Conservation (phyloP, 2,888 invertebrate species). For the Digitonthophagus gazella region DNA sequence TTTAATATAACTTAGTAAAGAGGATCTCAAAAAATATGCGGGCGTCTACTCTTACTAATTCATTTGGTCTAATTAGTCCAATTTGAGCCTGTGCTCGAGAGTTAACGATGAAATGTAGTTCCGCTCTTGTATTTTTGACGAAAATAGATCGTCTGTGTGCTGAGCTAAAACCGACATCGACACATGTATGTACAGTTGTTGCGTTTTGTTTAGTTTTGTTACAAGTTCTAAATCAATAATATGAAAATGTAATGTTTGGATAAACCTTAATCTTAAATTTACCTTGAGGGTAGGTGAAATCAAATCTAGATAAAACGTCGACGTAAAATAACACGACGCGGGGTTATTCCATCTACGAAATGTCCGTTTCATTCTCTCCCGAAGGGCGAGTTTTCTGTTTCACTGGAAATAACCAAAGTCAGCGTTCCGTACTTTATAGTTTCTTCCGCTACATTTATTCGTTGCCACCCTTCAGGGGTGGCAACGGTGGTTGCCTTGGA, state of each 20-base stretch:
- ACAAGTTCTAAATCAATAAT: no score
- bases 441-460: constrained; percentile 41
- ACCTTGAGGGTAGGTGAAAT: neutral
- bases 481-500: neutral
- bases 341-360: constrained; percentile 5
- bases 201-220: no score
- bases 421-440: constrained; percentile 31
- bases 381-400: constrained; percentile 7
- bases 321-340: neutral
- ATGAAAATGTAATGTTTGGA: no score
- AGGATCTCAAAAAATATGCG: neutral
- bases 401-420: constrained; percentile 9
- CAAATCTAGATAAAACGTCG: constrained; percentile 8
- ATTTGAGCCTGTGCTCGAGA: neutral
- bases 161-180: no score
- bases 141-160: no score
- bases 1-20: no score
- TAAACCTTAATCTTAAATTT: neutral
- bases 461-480: constrained; percentile 35
- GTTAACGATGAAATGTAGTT: neutral
- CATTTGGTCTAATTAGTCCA: neutral
- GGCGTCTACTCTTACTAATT: neutral
- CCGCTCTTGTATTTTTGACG: neutral
- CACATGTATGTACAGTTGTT: no score
- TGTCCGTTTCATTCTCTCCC: neutral